Percentiles rank a stretch among this genome's conserved stretches.
These are phyloP conservation scores for Parambassis ranga DNA, from an alignment of 2,797 vertebrate species.

Conservation along the genomic window DNA sequence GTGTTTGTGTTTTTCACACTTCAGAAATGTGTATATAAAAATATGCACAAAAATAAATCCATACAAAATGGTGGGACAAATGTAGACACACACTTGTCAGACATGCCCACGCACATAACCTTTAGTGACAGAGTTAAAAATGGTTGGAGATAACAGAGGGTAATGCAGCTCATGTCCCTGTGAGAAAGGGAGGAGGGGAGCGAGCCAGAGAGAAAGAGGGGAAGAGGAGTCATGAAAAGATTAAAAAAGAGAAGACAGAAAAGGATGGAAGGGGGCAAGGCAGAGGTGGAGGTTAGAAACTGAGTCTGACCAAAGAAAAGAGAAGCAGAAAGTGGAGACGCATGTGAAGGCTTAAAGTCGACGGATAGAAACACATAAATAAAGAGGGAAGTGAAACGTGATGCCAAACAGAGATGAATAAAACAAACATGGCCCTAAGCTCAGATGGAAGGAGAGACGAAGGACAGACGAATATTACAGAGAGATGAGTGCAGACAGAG, in stretches of 20 bases:
- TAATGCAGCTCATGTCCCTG: neutral
- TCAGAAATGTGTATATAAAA: neutral
- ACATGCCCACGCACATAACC: neutral
- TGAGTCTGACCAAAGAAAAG: neutral
- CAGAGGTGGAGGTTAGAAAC: neutral
- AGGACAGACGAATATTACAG: conserved; percentile 1
- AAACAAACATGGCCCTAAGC: conserved; percentile 9
- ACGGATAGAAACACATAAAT: neutral
- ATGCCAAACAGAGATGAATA: neutral
- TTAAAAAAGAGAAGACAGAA: neutral
- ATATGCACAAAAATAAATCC: neutral
- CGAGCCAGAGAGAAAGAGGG: conserved; percentile 21
- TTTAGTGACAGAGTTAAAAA: conserved; percentile 8
- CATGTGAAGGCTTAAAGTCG: neutral
- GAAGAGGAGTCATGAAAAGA: neutral
- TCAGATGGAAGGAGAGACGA: conserved; percentile 15
- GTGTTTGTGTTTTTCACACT: too few species aligned
- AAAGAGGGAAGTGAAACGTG: neutral
- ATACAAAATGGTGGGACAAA: neutral
- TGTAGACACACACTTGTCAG: neutral
- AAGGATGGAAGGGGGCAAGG: neutral
- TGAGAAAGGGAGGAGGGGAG: conserved; percentile 31
- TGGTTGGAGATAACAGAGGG: neutral
- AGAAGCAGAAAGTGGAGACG: neutral
- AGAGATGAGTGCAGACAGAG: conserved; percentile 2